A percentile compares a stretch with the other conserved stretches of the same genome.
Conservation (phyloP, 2,113 vertebrate species). For the Notothenia coriiceps region DNA sequence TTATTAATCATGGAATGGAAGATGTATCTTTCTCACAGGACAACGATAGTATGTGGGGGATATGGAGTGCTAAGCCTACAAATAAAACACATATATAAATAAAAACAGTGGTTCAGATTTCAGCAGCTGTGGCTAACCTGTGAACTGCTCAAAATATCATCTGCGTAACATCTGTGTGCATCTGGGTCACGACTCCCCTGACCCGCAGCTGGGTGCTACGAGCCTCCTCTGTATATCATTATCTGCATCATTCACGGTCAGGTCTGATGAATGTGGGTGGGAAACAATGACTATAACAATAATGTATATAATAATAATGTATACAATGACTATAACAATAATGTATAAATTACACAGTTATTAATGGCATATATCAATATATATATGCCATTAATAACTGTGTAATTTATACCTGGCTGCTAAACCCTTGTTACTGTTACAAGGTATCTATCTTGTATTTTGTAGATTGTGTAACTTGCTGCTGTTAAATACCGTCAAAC, state of each 20-base stretch:
- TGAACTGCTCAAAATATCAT: constrained; percentile 29
- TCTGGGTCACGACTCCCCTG: background rate
- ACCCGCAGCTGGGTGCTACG: background rate
- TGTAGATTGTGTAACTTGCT: no score
- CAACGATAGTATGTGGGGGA: background rate
- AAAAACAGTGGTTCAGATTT: constrained; percentile 10
- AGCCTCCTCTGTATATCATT: constrained; percentile 11
- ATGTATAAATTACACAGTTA: no score
- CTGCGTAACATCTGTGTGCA: constrained; percentile 7
- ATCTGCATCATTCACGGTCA: constrained; percentile 19
- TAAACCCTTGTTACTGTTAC: no score
- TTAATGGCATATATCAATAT: no score
- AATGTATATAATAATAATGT: no score
- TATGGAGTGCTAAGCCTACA: no score
- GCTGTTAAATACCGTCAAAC: no score
- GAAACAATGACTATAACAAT: constrained; percentile 23
- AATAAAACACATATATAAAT: background rate
- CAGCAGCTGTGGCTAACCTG: constrained; percentile 16
- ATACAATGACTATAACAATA: no score
- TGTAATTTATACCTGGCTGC: no score
- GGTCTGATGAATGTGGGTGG: constrained; percentile 35
- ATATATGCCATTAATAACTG: no score
- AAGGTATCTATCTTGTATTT: no score
- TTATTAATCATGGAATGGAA: background rate
- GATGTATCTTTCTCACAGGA: background rate